These are phyloP conservation scores for Tetrax tetrax DNA, from an alignment of 2,113 vertebrate genomes.

Conservation along the genomic window DNA sequence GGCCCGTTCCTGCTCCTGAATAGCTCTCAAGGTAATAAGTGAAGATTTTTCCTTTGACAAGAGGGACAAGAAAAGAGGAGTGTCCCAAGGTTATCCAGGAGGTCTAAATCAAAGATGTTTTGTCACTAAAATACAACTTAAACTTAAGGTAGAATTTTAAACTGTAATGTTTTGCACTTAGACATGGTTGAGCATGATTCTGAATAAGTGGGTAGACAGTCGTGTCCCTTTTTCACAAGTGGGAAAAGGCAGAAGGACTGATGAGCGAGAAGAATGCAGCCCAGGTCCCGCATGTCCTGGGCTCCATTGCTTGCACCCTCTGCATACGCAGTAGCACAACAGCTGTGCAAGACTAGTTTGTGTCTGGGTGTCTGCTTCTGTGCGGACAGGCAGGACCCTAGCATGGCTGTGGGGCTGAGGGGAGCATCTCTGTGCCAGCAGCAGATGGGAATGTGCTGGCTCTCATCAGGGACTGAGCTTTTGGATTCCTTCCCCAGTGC, in stretches of 20 bases:
- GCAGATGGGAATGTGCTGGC: background rate
- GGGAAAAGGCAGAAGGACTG: background rate
- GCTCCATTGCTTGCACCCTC: background rate
- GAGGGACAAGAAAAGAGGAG: background rate
- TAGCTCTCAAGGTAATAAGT: background rate
- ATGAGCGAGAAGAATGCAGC: fast-evolving
- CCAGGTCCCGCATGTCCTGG: too few species aligned
- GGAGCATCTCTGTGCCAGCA: background rate
- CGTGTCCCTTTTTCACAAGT: background rate
- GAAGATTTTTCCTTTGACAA: background rate
- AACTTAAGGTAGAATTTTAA: background rate
- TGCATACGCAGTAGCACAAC: fast-evolving
- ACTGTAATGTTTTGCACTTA: background rate
- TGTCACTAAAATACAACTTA: background rate
- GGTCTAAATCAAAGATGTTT: background rate
- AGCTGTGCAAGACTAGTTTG: background rate
- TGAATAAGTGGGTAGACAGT: background rate
- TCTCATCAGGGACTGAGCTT: background rate
- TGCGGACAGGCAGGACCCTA: background rate
- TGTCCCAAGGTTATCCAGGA: background rate
- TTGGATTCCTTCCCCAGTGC: background rate
- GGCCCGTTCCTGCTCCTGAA: background rate
- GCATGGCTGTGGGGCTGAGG: background rate
- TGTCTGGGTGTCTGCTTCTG: background rate
- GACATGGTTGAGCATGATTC: fast-evolving